phyloP scores from a whole-genome alignment of 1,140 invertebrate species.

The Diorhabda sublineata region DNA sequence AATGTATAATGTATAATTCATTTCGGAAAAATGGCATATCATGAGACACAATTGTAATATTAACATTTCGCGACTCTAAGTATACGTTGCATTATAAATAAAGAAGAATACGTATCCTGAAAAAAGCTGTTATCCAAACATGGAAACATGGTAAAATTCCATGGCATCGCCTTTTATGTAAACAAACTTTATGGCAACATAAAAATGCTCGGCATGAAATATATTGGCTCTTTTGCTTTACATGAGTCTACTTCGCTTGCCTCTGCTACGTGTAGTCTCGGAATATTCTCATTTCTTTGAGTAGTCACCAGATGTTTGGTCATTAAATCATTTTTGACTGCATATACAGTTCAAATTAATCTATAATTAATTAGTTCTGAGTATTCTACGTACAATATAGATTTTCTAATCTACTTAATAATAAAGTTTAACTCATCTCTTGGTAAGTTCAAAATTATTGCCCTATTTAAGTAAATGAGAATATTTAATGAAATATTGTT shows the following conservation, averaged over 20 bases:
- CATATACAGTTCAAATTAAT: not conserved
- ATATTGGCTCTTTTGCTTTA: constrained; percentile 17
- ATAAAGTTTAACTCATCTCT: no score
- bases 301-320: not conserved
- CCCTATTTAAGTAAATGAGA: no score
- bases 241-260: constrained; percentile 7
- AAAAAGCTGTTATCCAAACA: constrained; percentile 13
- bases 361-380: no score
- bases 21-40: no score
- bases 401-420: no score
- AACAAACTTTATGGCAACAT: constrained; percentile 17
- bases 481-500: no score
- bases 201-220: constrained; percentile 17
- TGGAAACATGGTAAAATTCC: not conserved
- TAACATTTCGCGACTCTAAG: not conserved
- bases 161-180: constrained; percentile 1
- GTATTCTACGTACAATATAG: no score
- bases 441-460: no score
- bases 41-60: not conserved
- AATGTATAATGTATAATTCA: no score
- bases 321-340: not conserved
- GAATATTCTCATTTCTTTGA: not conserved
- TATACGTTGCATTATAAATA: not conserved
- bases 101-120: not conserved
- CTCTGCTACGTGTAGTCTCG: not conserved